Evolutionary conservation across 2,888 invertebrate species (phyloP), one percentile per base, ranked within the genome.

Genomic region (Platerodrilus igneus): DNA sequence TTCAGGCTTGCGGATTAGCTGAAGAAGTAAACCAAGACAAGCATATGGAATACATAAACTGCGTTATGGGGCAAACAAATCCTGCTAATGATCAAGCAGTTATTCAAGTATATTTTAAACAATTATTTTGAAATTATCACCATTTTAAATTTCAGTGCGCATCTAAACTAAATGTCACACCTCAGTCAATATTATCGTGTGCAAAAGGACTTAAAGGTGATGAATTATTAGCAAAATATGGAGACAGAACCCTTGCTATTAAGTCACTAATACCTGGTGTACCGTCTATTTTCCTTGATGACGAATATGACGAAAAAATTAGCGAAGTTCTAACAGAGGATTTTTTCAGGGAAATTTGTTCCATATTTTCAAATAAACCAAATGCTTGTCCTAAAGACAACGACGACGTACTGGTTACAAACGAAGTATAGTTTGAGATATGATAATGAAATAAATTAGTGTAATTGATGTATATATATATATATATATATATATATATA

Each of bases 1-100:
- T 67, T 2, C 73, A 73, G 48, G 67, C 71, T 2, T 74, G 74
- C 44, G 71, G 62, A 5, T 55, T 74, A 37, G 16, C 62, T n/a
- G 54, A 63, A 31, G 60, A 67, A 27, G 37, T 43, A 25, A 45
- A 47, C 16, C 45, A 46, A 7, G 48, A 29, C n/a, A 43, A 52
- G 25, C 41, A 50, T 9, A 32, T 54, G 2, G 52, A 58, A 3
- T 66, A 71, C 38, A 60, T 72, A 8, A 58, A 58, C 45, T 74
- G 74, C 46, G 59, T 64, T 4, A 71, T 74, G 68, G 40, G 54
- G 10, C 51, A 55, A 9, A 38, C 37, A 6, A 29, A 47, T 46
- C 51, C 57, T 17, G 43, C 47, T 18, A 7, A 5, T 13, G 22
- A 31, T 13, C 5, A 5, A 2, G 10, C 31, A 7, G 14, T 31